Base-by-base conservation (phyloP, 2,797 vertebrate species). In the Staurois parvus region DNA sequence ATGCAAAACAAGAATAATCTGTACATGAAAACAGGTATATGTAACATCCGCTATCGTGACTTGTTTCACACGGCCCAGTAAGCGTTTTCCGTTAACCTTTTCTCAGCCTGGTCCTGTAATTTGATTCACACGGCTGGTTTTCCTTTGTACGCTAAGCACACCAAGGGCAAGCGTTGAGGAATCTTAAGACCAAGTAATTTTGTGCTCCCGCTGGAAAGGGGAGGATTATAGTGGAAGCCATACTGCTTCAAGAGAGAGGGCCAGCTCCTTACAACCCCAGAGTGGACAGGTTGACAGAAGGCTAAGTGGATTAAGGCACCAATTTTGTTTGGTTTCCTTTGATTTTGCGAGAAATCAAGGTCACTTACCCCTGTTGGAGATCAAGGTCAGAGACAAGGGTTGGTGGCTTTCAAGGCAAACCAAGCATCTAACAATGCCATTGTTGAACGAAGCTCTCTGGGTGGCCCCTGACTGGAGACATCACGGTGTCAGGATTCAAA, bases 261-360 rank as follows among this genome's bases (percentile, higher is more conserved):
- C 85, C 85, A 66, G 24, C 52, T 77, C 79, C 80, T 73, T 86
- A 78, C 80, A 83, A 72, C 80, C 80, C 74, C 30, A 32, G 62
- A 86, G 85, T 74, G 85, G 85, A 86, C 85, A 67, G 85, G 69
- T 52, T 76, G 84, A 77, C 79, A 72, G 73, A 82, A 64, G 75
- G 59, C 85, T 86, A 78, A 86, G 85, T 86, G 85, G 85, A 86
- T 86, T 86, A 86, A 83, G 74, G 68, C 74, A 76, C 80, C 79
- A 86, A 86, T 86, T 52, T 86, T 83, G 85, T 83, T 86, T 83
- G 37, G 85, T 73, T 67, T 45, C 34, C 30, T 86, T 86, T 82
- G 74, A 83, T 86, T 82, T 52, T 6, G 6, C 62, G n/a, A 21
- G 37, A 86, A 80, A 83, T 83, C 85, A 86, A 82, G 85, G 85